Evolutionary conservation across 2,113 vertebrate genomes (phyloP).

Genomic region (Oncorhynchus keta): DNA sequence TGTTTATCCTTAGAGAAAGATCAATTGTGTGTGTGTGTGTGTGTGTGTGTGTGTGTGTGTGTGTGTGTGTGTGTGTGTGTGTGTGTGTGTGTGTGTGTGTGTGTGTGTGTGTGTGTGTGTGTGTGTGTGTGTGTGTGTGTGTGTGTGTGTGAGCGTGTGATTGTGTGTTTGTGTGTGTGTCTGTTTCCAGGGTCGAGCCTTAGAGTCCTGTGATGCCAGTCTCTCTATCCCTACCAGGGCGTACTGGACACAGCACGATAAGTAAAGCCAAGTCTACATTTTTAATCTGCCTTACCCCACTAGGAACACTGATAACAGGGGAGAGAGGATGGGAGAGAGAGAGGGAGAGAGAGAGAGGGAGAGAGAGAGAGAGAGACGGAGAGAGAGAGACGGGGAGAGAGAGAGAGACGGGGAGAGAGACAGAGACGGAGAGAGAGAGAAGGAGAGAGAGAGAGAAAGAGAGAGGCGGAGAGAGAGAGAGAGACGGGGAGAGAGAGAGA

Average conservation of each 20-base stretch:
- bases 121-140: too few relatives aligned
- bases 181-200: slow-evolving; percentile 11
- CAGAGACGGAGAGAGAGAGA: not conserved
- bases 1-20: not conserved
- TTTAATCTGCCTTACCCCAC: slow-evolving; percentile 80
- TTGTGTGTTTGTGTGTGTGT: slow-evolving; percentile 21
- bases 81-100: not conserved
- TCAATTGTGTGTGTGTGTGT: too few relatives aligned
- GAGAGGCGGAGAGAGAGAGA: too few relatives aligned
- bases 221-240: slow-evolving; percentile 69
- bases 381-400: not conserved
- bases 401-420: not conserved
- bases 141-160: not conserved
- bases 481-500: too few relatives aligned
- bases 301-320: slow-evolving; percentile 74
- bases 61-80: not conserved
- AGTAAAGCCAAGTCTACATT: slow-evolving; percentile 82
- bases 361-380: not conserved
- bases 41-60: not conserved
- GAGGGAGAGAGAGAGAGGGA: not conserved
- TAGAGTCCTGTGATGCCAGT: slow-evolving; percentile 46
- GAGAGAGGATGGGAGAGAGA: slow-evolving; percentile 26
- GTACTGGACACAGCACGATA: slow-evolving; percentile 79
- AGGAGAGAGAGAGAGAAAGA: too few relatives aligned
- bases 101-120: too few relatives aligned